Evolutionary conservation across 2,113 vertebrate genomes (phyloP).

Genomic region (Ascaphus truei): DNA sequence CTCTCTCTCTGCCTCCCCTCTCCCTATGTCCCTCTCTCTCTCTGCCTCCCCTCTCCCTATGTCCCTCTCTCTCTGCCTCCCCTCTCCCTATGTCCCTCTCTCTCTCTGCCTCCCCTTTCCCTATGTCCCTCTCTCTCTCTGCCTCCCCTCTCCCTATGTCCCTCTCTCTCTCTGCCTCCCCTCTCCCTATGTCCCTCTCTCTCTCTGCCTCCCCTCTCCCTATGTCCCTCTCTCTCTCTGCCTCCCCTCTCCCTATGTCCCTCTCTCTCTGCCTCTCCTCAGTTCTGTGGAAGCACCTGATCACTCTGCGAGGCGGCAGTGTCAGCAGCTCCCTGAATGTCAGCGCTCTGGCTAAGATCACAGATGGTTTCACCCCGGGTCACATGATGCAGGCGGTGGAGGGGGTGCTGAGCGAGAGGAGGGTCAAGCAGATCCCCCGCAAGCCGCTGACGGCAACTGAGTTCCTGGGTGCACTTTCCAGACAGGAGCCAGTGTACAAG

Average conservation of each 20-base stretch:
- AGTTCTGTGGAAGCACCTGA: constrained; percentile 67
- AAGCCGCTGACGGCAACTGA: constrained; percentile 62
- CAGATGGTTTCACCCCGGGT: constrained; percentile 75
- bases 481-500: constrained; percentile 66
- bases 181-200: not conserved
- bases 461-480: constrained; percentile 60
- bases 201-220: not conserved
- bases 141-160: too few relatives aligned
- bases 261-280: not conserved
- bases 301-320: constrained; percentile 47
- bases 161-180: too few relatives aligned
- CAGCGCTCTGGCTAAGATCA: constrained; percentile 69
- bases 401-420: constrained; percentile 56
- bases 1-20: not conserved
- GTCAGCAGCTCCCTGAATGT: constrained; percentile 55
- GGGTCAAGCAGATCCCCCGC: constrained; percentile 53
- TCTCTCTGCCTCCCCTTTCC: too few relatives aligned
- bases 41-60: not conserved
- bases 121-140: too few relatives aligned
- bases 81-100: too few relatives aligned
- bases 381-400: constrained; percentile 51
- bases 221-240: not conserved
- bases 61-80: too few relatives aligned
- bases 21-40: not conserved
- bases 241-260: not conserved